Percentiles rank a stretch among this genome's conserved stretches.
Evolutionary conservation across 2,888 invertebrate genomes (phyloP).

Genomic region (Galerucella calmariensis): DNA sequence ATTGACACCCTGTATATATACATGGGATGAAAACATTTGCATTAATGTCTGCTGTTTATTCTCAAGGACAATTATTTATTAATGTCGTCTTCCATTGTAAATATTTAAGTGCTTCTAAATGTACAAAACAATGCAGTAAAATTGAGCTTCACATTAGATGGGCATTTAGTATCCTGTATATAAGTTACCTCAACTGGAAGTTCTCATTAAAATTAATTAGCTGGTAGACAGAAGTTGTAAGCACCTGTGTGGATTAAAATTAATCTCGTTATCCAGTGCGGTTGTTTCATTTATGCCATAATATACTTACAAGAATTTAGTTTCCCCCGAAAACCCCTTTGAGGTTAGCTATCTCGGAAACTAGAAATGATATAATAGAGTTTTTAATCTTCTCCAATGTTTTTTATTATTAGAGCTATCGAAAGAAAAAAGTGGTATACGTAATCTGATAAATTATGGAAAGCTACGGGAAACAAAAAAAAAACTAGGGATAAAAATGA

Average conservation of each 20-base stretch:
- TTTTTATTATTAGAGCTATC: no score
- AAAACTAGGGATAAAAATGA: no score
- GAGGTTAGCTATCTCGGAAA: no score
- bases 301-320: no score
- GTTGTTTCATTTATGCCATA: not conserved
- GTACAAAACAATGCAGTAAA: not conserved
- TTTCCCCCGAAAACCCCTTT: no score
- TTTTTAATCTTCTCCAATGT: no score
- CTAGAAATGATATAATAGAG: no score
- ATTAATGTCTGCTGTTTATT: not conserved
- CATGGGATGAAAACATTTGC: no score
- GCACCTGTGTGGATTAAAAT: constrained; percentile 11
- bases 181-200: not conserved
- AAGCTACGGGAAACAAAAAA: no score
- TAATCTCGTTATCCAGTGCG: constrained; percentile 6
- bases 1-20: no score
- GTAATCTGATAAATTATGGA: no score
- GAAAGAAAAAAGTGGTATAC: no score
- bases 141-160: not conserved
- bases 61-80: not conserved
- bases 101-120: not conserved
- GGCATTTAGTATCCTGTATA: not conserved
- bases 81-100: not conserved
- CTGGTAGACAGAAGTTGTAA: not conserved
- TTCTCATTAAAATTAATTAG: constrained; percentile 17